Base-by-base conservation (phyloP, 2,888 invertebrate species). In the Protodeltote pygarga region DNA sequence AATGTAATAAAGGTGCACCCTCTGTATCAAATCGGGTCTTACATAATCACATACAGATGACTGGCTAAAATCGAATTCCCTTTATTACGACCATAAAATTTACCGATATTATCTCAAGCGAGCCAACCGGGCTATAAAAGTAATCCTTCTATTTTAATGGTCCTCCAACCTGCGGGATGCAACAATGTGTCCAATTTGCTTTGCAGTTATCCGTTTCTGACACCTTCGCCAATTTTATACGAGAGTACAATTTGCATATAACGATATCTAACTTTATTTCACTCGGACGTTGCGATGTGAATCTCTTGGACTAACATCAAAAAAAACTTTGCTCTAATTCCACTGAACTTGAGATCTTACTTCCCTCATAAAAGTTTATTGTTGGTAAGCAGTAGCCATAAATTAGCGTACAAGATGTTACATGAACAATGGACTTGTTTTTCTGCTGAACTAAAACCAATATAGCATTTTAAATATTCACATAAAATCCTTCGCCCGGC, bases 381-480 rank as follows among this genome's bases (percentile, higher is more conserved):
- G 48, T 50, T 46, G 45, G 46, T 57, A 58, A 68, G 58, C 59
- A 59, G 33, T 48, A 61, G 23, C 53, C 31, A 73, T 75, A 77
- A 76, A 75, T 78, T 75, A 71, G 68, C 62, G 52, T 71, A 73
- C 64, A 76, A 77, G 72, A 77, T 81, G 71, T 66, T 77, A 61
- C 68, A 76, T 72, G 65, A 79, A 81, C 82, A 83, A 79, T 79
- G 69, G 67, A 71, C 71, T 75, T 79, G 77, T 80, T 81, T 78
- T 79, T 79, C 71, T 72, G 73, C 75, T 77, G 71, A 85, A 85
- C 84, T 88, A 85, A 77, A 86, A 89, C 87, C 90, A 85, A 90
- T 91, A 89, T 83, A 89, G 75, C 85, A 87, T 85, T 88, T 90
- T 87, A 89, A 90, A 89, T 88, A 90, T 90, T 90, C 87, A 90